These are phyloP conservation scores for Eristalis pertinax DNA, from an alignment of 2,888 invertebrate species.

Conservation along the genomic window DNA sequence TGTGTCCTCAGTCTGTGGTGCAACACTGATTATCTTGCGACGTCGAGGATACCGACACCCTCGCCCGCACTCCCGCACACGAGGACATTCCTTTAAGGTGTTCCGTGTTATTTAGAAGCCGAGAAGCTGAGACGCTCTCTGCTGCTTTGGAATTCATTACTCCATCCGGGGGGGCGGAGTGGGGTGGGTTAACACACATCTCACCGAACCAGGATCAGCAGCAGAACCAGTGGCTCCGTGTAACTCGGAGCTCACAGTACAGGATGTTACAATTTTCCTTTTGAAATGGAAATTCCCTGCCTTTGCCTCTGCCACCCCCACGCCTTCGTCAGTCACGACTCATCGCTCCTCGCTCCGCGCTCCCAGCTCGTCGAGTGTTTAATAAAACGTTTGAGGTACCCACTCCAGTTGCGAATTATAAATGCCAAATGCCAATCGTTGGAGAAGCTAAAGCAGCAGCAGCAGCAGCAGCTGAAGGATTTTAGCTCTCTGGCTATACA, in stretches of 20 bases:
- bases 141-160: slow-evolving; percentile 67
- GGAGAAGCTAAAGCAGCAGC: slow-evolving; percentile 46
- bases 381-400: slow-evolving; percentile 72
- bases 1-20: slow-evolving; percentile 57
- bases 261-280: slow-evolving; percentile 69
- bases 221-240: slow-evolving; percentile 1
- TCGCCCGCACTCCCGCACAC: not conserved
- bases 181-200: slow-evolving; percentile 18
- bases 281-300: slow-evolving; percentile 63
- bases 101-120: slow-evolving; percentile 56
- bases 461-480: slow-evolving; percentile 54
- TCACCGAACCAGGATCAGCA: not conserved
- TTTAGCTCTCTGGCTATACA: slow-evolving; percentile 32
- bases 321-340: not conserved
- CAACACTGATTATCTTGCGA: slow-evolving; percentile 66
- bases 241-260: slow-evolving; percentile 24
- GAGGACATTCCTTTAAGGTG: slow-evolving; percentile 64
- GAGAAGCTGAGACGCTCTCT: slow-evolving; percentile 41
- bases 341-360: not conserved
- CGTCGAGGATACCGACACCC: not conserved
- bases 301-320: too few species aligned
- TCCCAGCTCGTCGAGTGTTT: slow-evolving; percentile 56
- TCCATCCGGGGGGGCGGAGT: not conserved
- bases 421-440: slow-evolving; percentile 69
- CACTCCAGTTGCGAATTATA: slow-evolving; percentile 69